Base-by-base conservation (phyloP, 1,140 invertebrate species). In the Drosophila varians region DNA sequence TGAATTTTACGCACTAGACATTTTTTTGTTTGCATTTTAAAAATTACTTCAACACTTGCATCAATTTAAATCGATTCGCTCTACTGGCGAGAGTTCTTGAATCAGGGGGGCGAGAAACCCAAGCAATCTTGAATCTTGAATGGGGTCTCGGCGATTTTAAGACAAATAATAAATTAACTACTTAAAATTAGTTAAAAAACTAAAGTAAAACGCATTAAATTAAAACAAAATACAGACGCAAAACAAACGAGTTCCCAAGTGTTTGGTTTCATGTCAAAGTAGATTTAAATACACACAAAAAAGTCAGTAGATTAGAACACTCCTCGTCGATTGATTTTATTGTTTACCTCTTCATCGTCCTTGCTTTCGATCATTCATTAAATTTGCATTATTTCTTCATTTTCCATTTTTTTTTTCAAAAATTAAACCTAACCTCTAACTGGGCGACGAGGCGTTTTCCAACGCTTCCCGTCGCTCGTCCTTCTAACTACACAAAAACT, bases 111-210 rank as follows among this genome's bases (percentile, higher is more conserved):
- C 43, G 54, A 66, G 46, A 74, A 48, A 61, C 57, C 56, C 64
- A 66, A 76, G 55, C 53, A 75, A 61, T 74, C 61, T 73, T 68
- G 46, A 66, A 68, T 68, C 36, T 66, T 68, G 38, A 45, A 66
- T 66, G 61, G 64, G 64, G 64, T 68, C 64, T 68, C 64, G 26
- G 46, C 57, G 45, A 54, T 66, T 74, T 70, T 74, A 83, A 60
- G 62, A 82, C 69, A 78, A 84, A 75, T 79, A 84, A 87, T 87
- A 87, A 87, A 87, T 87, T 87, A 87, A 77, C 82, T 87, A 87
- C 82, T 87, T 87, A 87, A 87, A 87, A 87, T 87, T 87, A 87
- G 82, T 82, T 87, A 87, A 87, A 87, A 87, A 87, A 87, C 76
- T 86, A 86, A 87, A 82, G 53, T 86, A 76, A 86, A 79, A 79